phyloP scores from a whole-genome alignment of 2,113 vertebrate genomes.

The Salvelinus sp. region DNA sequence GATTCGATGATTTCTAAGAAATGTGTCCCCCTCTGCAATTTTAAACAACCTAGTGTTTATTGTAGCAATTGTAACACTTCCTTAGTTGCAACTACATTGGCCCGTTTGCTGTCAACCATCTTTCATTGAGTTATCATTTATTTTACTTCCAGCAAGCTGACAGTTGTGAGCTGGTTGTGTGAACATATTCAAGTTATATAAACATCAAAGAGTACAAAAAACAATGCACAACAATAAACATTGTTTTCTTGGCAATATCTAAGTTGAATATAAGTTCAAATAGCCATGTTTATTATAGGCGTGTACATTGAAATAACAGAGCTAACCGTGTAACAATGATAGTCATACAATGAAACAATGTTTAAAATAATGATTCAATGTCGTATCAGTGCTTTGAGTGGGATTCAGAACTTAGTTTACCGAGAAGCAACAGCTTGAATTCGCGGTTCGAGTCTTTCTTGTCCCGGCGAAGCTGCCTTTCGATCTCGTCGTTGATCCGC shows the following conservation, averaged over 20 bases:
- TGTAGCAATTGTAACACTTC: conserved; percentile 2
- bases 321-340: no score
- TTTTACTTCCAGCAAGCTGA: not conserved
- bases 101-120: not conserved
- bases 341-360: no score
- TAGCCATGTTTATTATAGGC: no score
- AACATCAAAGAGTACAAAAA: no score
- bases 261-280: no score
- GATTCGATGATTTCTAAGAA: conserved; percentile 32
- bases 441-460: conserved; percentile 84
- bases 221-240: no score
- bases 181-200: no score
- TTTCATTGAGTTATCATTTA: not conserved
- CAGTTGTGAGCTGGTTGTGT: not conserved
- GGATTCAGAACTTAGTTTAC: conserved; percentile 55
- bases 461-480: conserved; percentile 89
- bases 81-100: not conserved
- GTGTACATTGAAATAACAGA: no score
- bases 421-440: conserved; percentile 88
- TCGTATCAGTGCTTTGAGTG: no score
- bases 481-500: conserved; percentile 92
- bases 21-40: not conserved
- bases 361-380: no score
- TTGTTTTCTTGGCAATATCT: no score
- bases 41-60: not conserved